These are phyloP conservation scores for Liopterus haemorrhoidalis DNA, from an alignment of 2,888 invertebrate species.

Conservation along the genomic window DNA sequence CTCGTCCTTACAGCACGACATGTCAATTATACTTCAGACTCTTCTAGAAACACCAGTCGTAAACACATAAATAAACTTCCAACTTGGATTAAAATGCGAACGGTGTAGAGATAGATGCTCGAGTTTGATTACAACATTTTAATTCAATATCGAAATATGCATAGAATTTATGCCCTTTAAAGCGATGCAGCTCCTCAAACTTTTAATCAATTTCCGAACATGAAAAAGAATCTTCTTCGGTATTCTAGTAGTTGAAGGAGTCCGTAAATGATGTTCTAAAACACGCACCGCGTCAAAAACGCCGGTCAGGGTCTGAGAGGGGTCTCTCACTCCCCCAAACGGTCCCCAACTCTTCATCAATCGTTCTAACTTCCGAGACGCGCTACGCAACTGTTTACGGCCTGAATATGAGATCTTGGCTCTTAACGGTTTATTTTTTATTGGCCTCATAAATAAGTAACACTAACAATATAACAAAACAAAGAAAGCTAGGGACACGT, in stretches of 20 bases:
- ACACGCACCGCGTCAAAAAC: conserved; percentile 1
- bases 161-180: conserved; percentile 47
- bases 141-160: conserved; percentile 48
- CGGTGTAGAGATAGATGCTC: conserved; percentile 21
- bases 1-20: no score
- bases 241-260: conserved; percentile 23
- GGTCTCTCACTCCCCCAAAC: not conserved
- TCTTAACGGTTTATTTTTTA: conserved; percentile 18
- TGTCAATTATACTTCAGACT: conserved; percentile 16
- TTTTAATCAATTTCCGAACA: conserved; percentile 48
- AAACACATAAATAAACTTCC: conserved; percentile 24
- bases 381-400: not conserved
- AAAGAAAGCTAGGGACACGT: no score
- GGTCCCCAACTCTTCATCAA: not conserved
- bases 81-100: conserved; percentile 21
- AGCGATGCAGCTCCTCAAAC: conserved; percentile 44
- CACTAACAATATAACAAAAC: no score
- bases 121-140: conserved; percentile 45
- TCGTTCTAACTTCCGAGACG: conserved; percentile 4
- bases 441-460: conserved; percentile 21
- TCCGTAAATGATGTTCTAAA: conserved; percentile 21
- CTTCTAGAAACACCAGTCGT: conserved; percentile 19
- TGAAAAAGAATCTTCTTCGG: conserved; percentile 43
- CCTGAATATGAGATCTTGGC: not conserved
- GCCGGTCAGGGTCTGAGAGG: no score